phyloP scores from a whole-genome alignment of 1,140 invertebrate genomes.

The Monochamus saltuarius region DNA sequence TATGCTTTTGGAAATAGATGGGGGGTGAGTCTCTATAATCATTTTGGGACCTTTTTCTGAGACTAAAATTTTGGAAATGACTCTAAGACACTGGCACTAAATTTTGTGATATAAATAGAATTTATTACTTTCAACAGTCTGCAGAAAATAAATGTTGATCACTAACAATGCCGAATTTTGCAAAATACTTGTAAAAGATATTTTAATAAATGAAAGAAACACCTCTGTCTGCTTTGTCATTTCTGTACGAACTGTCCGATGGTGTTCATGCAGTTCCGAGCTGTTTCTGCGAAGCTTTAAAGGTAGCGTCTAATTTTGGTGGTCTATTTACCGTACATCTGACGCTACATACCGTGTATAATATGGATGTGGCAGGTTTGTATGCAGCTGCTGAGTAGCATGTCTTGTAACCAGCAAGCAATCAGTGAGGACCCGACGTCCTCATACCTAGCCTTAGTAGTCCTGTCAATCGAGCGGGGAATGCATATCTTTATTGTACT shows the following conservation, averaged over 20 bases:
- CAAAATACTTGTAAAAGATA: no score
- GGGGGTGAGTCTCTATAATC: no score
- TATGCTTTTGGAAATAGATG: no score
- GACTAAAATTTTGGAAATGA: no score
- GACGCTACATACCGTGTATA: neutral
- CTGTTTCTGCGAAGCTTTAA: neutral
- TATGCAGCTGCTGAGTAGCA: conserved; percentile 9
- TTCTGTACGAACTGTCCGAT: neutral
- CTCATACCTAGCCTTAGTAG: conserved; percentile 43
- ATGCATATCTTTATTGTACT: conserved; percentile 50
- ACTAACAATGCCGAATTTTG: no score
- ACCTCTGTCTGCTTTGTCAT: neutral
- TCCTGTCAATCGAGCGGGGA: conserved; percentile 46
- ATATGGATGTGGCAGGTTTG: neutral
- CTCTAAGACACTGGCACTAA: no score
- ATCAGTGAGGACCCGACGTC: conserved; percentile 31
- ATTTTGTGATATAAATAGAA: no score
- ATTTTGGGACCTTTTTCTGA: no score
- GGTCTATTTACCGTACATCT: conserved; percentile 6
- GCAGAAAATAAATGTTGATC: no score
- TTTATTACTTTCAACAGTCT: no score
- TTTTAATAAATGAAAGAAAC: no score
- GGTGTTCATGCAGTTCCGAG: neutral
- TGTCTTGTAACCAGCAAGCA: conserved; percentile 31
- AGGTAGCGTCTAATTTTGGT: conserved; percentile 6